Percentiles rank a stretch among this genome's conserved stretches.
Evolutionary conservation across 2,797 vertebrate genomes (phyloP).

Genomic region (Momotus momota): DNA sequence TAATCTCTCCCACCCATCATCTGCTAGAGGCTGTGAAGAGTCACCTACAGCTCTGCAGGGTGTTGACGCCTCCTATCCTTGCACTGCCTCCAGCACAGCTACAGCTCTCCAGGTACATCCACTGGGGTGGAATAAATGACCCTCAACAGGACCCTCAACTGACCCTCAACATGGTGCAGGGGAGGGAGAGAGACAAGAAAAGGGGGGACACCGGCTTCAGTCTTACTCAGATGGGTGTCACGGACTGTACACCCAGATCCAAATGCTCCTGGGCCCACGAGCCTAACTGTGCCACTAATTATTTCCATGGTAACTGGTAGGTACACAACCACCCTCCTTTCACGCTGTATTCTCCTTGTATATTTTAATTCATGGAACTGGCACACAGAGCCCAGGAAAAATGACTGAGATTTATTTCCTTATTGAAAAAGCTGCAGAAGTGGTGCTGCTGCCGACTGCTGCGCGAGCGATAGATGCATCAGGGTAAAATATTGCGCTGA

Average conservation of each 20-base stretch:
- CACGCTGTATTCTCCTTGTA: background rate
- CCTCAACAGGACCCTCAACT: too few species aligned
- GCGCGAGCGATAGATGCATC: background rate
- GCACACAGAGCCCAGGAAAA: background rate
- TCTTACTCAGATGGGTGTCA: background rate
- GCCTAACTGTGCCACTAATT: background rate
- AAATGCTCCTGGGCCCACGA: background rate
- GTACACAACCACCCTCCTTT: background rate
- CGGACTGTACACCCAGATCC: background rate
- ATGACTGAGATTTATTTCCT: background rate
- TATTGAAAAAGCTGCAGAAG: background rate
- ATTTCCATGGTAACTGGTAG: background rate
- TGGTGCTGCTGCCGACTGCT: background rate
- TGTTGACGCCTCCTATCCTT: background rate
- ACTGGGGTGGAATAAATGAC: background rate
- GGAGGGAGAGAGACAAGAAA: background rate
- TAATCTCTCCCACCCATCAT: rapidly evolving
- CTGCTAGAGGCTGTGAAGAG: background rate
- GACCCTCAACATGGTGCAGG: background rate
- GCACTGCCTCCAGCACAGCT: background rate
- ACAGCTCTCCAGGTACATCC: background rate
- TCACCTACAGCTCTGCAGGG: background rate
- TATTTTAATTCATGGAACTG: background rate
- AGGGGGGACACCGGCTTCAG: background rate
- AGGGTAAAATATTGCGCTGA: background rate